Base-by-base conservation (phyloP, 2,888 invertebrate genomes). In the Podabrus alpinus region DNA sequence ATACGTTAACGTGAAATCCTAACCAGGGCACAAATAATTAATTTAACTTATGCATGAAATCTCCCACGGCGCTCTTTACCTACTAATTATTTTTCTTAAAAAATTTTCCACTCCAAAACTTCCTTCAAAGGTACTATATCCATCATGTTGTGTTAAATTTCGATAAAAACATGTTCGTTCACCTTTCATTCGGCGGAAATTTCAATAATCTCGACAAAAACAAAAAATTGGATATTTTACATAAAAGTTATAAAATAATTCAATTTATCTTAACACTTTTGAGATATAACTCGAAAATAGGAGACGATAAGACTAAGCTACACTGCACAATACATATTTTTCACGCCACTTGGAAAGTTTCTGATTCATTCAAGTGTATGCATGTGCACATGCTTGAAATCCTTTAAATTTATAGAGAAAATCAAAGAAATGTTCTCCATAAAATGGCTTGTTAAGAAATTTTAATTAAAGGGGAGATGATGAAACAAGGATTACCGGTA, bases 351-450 rank as follows among this genome's bases (percentile, higher is more conserved):
- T 45, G n/a, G 45, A 45, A 45, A 62, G 16, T 70, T 64, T 64
- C 24, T 64, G 64, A 70, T 64, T 45, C 70, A 45, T 29, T 70
- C 45, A 45, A 70, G 64, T 70, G 70, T 64, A 45, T 45, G 70
- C 64, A 70, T 70, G 19, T 69, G 15, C 25, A 64, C 15, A 64
- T 70, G 64, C 64, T 70, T 62, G 64, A 64, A 19, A 29, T 70
- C 70, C 2, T 45, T 64, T 15, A 19, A 70, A 64, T 70, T 70
- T 70, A 70, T 64, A 19, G 62, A 15, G 25, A 70, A 29, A 64
- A 70, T 70, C 70, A 70, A 19, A 70, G 9, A 45, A 64, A 64
- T 17, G 69, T 64, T 64, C 7, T 70, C 1, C 15, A 62, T 62
- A 70, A 70, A 70, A 70, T n/a, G 15, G 25, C 25, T 62, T 62